phyloP scores from a whole-genome alignment of 2,113 vertebrate species.

The Bubalus kerabau region DNA sequence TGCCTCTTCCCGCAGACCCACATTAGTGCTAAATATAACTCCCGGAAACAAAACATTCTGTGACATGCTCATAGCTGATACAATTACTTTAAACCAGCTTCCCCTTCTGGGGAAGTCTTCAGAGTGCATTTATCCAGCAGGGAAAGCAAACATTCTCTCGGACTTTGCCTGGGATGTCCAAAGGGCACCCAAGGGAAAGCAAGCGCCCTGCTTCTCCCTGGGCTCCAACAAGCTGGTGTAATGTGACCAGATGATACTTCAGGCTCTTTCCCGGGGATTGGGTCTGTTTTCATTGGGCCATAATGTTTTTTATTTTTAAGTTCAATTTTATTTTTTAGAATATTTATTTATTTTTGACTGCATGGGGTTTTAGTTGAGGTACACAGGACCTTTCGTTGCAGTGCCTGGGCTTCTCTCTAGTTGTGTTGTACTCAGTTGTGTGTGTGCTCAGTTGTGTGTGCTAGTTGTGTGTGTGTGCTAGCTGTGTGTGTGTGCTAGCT shows the following conservation, averaged over 20 bases:
- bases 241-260: rapidly evolving
- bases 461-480: background rate
- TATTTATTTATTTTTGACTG: background rate
- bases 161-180: background rate
- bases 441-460: background rate
- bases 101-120: background rate
- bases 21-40: constrained; percentile 31
- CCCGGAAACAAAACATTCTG: background rate
- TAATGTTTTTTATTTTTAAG: background rate
- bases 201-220: background rate
- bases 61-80: background rate
- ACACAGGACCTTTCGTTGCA: background rate
- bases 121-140: background rate
- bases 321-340: background rate
- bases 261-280: background rate
- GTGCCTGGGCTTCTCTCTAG: background rate
- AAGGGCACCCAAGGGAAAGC: background rate
- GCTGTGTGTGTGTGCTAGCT: too few relatives aligned
- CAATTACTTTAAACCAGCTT: constrained; percentile 22
- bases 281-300: background rate
- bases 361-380: background rate
- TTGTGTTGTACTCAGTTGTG: background rate
- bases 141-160: background rate
- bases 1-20: background rate
- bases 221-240: background rate